These are phyloP conservation scores for Pristionchus mayeri DNA, from an alignment of 2,888 invertebrate genomes.

Conservation along the genomic window DNA sequence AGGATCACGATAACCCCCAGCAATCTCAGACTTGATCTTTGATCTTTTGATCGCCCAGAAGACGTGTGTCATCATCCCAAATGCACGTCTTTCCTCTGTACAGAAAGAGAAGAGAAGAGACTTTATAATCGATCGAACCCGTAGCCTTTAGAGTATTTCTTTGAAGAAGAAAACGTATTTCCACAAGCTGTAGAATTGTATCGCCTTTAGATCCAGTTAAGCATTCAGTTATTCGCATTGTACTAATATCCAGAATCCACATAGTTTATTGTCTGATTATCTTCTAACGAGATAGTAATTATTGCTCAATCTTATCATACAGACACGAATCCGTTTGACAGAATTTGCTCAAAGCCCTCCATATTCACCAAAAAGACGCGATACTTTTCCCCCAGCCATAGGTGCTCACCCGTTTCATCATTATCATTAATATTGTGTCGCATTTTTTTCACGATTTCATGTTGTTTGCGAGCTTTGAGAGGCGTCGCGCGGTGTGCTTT, in stretches of 20 bases:
- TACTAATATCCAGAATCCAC: background rate
- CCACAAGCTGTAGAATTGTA: background rate
- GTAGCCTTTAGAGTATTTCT: slow-evolving; percentile 4
- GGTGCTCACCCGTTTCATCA: background rate
- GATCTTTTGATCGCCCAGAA: background rate
- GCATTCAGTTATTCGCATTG: background rate
- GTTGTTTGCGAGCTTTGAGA: background rate
- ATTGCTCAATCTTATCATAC: background rate
- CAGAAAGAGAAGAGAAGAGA: background rate
- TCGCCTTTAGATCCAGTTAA: background rate
- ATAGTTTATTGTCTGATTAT: background rate
- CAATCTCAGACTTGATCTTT: slow-evolving; percentile 25
- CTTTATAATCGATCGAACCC: slow-evolving; percentile 9
- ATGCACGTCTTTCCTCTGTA: background rate
- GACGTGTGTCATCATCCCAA: slow-evolving; percentile 12
- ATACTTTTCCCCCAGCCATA: slow-evolving; percentile 23
- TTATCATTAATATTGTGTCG: background rate
- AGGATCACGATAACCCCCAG: background rate
- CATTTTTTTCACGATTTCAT: background rate
- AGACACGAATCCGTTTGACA: background rate
- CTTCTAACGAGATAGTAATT: background rate
- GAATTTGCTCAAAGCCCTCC: slow-evolving; percentile 25
- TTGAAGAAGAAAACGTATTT: too few relatives aligned
- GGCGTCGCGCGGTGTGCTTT: background rate
- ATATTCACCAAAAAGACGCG: background rate